Evolutionary conservation across 2,113 vertebrate genomes (phyloP), one percentile per base, ranked within the genome.

Genomic region (Seriola quinqueradiata): DNA sequence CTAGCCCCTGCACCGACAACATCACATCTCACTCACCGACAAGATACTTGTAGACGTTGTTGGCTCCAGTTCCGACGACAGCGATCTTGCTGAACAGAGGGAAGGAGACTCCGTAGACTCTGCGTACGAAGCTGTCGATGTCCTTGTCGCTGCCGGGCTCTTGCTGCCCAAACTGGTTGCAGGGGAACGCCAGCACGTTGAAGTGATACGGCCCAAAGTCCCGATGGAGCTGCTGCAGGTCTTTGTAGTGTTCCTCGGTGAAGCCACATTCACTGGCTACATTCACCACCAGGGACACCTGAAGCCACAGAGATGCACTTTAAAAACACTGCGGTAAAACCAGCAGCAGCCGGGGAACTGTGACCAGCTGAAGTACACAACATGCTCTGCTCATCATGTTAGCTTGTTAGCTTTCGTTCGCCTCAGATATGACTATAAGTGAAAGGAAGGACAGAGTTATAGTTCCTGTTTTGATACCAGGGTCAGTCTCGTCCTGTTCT

Each of bases 81-180:
- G 97, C 90, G 0, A 96, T 95, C 91, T 99, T 99, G 92, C 98
- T 99, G 94, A 99, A 99, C 91, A 99, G 95, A 3, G 98, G 98
- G 75, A 99, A 99, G 60, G 98, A 96, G 82, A 94, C 97, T 1
- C 95, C 93, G 0, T 98, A 99, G 75, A 95, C 96, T 23, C 95
- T 94, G 1, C 97, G 96, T 0, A 95, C 97, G 67, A 99, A 99
- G 81, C 86, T 97, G 94, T 99, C 98, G 0, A 99, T 99, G 90
- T 99, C 98, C 79, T 94, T 96, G 92, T 99, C 96, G 38, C 94
- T 97, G 79, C 97, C 97, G 0, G 98, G 97, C 84, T 99, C 98
- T 88, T 99, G 98, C 77, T 98, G 97, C 28, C 98, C 98, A 70
- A 99, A 99, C 91, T 99, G 98, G 91, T 99, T 99, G 94, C 98